Base-by-base conservation (phyloP, 2,888 invertebrate species). In the Drosophila koepferae region DNA sequence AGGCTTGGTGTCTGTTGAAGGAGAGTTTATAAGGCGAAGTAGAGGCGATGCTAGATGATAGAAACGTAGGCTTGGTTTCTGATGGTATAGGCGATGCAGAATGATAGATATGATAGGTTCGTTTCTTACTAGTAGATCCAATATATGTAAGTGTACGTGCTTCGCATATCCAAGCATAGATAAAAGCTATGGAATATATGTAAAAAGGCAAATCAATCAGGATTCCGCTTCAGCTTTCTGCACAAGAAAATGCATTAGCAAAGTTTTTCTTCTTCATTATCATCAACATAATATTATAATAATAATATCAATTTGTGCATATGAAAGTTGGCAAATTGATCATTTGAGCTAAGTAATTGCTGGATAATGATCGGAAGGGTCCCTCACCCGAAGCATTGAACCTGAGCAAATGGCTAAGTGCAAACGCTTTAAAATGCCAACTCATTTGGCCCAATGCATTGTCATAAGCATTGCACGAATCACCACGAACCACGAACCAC, bases 351-450 rank as follows among this genome's bases (percentile, higher is more conserved):
- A 31, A 31, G 23, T 49, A 63, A 23, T 48, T 34, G 23, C 10
- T 49, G 18, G 34, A 18, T 49, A 18, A 28, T 41, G 18, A 8
- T 16, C 34, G n/a, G 12, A 3, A 44, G 43, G 61, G 56, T 55
- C 10, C 40, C 20, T 63, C 63, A 75, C 76, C 77, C 40, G 56
- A 62, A 61, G 43, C 79, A 70, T 71, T 74, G 70, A 63, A 31
- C 71, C 62, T 55, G 10, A 23, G 31, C 49, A 34, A 46, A 77
- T 44, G 51, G 69, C 68, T 6, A 49, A 67, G 62, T 64, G 53
- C 43, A 43, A 71, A 44, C 71, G 53, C 65, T 66, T 66, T 61
- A 63, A 80, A 78, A 77, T 66, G 63, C 72, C 69, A 62, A 77
- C 58, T 69, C 77, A 77, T 51, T 51, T 60, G 69, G 36, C 49